Base-by-base conservation (phyloP, 2,888 invertebrate genomes). In the Zaprionus obscuricornis region DNA sequence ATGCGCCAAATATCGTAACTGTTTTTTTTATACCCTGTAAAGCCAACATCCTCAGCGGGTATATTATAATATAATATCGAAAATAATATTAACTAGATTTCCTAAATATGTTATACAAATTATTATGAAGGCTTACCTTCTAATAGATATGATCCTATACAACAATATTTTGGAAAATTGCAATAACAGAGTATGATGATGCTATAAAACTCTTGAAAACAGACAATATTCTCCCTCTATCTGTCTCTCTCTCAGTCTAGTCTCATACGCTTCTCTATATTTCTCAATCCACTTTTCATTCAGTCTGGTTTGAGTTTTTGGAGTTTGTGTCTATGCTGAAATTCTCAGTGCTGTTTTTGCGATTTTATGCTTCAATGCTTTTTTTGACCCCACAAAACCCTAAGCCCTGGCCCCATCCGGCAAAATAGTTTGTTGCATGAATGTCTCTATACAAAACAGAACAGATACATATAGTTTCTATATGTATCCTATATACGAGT, bases 341-440 rank as follows among this genome's bases (percentile, higher is more conserved):
- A 56, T 46, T 56, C 63, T 33, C 18, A 10, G 17, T 36, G 58
- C 59, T 66, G 46, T 71, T 71, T 34, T 63, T 66, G 31, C 76
- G 54, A 75, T 81, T 86, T 86, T 62, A 81, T 77, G 86, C 71
- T 71, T 51, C 55, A 71, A 66, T 74, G 66, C 58, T 54, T 49
- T 34, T 43, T n/a, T n/a, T n/a, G n/a, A n/a, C 17, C 29, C 22
- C 18, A 3, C 5, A 18, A 11, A 22, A 11, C 3, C 29, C 33
- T n/a, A 43, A 11, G 3, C 8, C 11, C n/a, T n/a, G 5, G 18
- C 31, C 22, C 17, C 22, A 37, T 10, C 40, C 31, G 33, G 55
- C 74, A 34, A 54, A 16, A 73, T 50, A 66, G 34, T 67, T 72
- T 72, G 67, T 68, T 72, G 68, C 68, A 68, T 42, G 43, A 40